Evolutionary conservation across 2,888 invertebrate genomes (phyloP).

Genomic region (Bembecia ichneumoniformis): DNA sequence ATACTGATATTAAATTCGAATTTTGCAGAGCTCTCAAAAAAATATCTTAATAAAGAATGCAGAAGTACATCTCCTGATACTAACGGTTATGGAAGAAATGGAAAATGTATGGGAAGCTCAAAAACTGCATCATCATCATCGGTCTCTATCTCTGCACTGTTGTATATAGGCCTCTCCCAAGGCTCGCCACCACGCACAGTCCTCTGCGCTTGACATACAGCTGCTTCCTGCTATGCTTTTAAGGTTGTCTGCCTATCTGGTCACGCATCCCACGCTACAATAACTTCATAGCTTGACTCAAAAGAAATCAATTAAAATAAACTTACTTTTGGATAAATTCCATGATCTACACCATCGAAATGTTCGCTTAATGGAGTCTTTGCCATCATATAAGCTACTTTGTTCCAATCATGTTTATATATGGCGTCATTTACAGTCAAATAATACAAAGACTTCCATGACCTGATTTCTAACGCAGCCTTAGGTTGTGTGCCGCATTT

Average conservation of each 20-base stretch:
- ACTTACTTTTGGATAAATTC: not conserved
- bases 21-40: too few relatives aligned
- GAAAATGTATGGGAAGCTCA: too few relatives aligned
- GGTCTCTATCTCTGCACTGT: not conserved
- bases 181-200: too few relatives aligned
- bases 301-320: not conserved
- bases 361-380: slow-evolving; percentile 45
- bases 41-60: too few relatives aligned
- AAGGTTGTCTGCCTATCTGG: not conserved
- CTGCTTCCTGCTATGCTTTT: not conserved
- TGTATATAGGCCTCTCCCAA: not conserved
- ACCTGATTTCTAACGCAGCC: too few relatives aligned
- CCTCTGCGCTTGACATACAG: not conserved
- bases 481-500: too few relatives aligned
- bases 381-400: slow-evolving; percentile 40
- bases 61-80: too few relatives aligned
- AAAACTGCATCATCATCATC: not conserved
- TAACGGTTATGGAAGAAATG: too few relatives aligned
- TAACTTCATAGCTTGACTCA: not conserved
- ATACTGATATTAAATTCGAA: too few relatives aligned
- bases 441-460: not conserved
- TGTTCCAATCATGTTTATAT: slow-evolving; percentile 54
- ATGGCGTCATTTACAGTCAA: slow-evolving; percentile 23
- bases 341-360: not conserved
- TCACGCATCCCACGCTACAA: not conserved